Evolutionary conservation across 2,888 invertebrate genomes (phyloP), one percentile per base, ranked within the genome.

Genomic region (Pinctada fucata): DNA sequence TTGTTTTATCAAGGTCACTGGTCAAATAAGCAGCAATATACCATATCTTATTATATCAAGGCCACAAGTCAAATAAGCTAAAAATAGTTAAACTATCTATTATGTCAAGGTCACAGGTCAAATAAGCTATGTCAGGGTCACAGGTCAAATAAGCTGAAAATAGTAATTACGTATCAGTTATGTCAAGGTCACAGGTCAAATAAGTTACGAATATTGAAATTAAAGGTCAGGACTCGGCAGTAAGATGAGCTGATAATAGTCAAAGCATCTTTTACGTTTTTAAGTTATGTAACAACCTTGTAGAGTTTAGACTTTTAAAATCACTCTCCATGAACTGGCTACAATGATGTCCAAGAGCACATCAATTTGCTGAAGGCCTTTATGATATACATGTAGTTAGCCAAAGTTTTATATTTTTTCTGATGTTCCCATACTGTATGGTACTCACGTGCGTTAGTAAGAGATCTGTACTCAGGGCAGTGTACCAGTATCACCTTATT

Each of bases 381-480:
- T 31, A 31, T 31, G 31, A 31, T 31, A 31, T 31, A 31, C 31
- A 31, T 31, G 1, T 31, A 31, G 31, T 31, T 31, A 31, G 31
- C 31, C 31, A 31, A 31, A 31, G 31, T 31, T 31, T 31, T 31
- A 31, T 31, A 1, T 31, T 31, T 31, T 31, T 31, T 31, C 31
- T 31, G 0, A 31, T 31, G 0, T 31, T 31, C 31, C 31, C 31
- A 31, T 31, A 31, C 31, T 31, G 31, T 31, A 31, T 31, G 31
- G 2, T 58, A 72, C 72, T 72, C 52, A 72, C 72, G 72, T 72
- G 72, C 50, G 13, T 72, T 72, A 5, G 52, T 16, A 47, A 58
- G 51, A 58, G 72, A 58, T 16, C 52, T 72, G 45, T 72, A 58
- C 45, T 72, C 72, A 13, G 72, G 72, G 45, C 72, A 72, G 58